These are phyloP conservation scores for Falcaria lacertinaria DNA, from an alignment of 2,888 invertebrate species.

Conservation along the genomic window DNA sequence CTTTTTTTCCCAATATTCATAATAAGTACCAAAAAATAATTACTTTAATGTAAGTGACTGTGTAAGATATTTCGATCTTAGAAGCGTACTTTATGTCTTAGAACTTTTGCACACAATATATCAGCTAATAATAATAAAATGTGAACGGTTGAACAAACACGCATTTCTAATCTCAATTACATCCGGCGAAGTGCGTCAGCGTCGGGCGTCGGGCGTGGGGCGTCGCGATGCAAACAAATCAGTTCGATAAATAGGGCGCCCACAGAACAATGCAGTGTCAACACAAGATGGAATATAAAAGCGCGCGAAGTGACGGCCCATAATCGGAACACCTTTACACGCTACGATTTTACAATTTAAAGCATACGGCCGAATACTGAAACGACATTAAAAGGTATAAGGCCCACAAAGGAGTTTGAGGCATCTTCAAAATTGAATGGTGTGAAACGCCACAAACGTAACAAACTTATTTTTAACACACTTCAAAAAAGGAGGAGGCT, in stretches of 20 bases:
- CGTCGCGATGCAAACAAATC: slow-evolving; percentile 68
- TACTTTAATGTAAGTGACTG: no score
- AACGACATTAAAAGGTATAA: no score
- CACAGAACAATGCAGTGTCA: slow-evolving; percentile 68
- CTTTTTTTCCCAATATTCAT: no score
- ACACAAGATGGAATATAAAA: slow-evolving; percentile 73
- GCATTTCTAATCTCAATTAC: slow-evolving; percentile 58
- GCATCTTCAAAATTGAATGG: no score
- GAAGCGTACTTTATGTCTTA: no score
- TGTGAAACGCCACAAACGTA: no score
- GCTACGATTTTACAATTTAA: slow-evolving; percentile 25
- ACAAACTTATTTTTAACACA: no score
- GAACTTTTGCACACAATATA: no score
- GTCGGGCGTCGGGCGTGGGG: slow-evolving; percentile 36
- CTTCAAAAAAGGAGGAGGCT: no score
- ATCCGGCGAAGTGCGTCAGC: slow-evolving; percentile 24
- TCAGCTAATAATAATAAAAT: slow-evolving; percentile 32
- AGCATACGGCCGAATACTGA: not conserved
- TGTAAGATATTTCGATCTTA: no score
- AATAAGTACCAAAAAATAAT: no score
- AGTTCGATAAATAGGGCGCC: slow-evolving; percentile 64
- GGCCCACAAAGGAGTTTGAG: no score
- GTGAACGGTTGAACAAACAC: slow-evolving; percentile 46
- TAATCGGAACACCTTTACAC: slow-evolving; percentile 35
- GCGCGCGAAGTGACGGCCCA: slow-evolving; percentile 46